Evolutionary conservation across 2,888 invertebrate species (phyloP), one percentile per base, ranked within the genome.

Genomic region (Polydrusus tereticollis): DNA sequence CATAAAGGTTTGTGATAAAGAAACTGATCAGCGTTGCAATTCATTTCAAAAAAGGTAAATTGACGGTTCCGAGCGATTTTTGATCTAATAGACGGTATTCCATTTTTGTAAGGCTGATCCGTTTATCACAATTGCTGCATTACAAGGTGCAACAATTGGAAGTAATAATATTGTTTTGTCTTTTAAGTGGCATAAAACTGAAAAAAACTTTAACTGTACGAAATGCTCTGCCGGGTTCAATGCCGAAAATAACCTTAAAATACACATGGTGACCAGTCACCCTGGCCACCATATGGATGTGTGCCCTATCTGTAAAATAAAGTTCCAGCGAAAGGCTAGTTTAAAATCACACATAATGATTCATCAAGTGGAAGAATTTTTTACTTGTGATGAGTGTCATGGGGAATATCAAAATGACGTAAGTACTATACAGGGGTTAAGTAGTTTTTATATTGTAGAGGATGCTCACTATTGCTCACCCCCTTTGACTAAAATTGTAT

Each of bases 351-450:
- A 86, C 80, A 77, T 85, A 66, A 77, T 83, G 68, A 52, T 83
- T 29, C 86, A 86, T 77, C 82, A 85, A 80, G 81, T 83, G 36
- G 85, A 85, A 45, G 85, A 86, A 75, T 77, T 81, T n/a, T 81
- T 82, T 75, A 75, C 77, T 21, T 86, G 85, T 76, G 79, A 80
- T 12, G 82, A 83, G 60, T 85, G 86, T 75, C 73, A 78, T 58
- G 81, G 80, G 8, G 84, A 84, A 75, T 85, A 83, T 77, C 82
- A 84, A 23, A 82, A 80, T 77, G 83, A 84, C 75, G 85, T 84
- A 78, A 69, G 76, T 73, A 33, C 5, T n/a, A 29, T 29, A 5
- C 4, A 29, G 7, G n/a, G n/a, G n/a, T n/a, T n/a, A n/a, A n/a
- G n/a, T n/a, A n/a, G n/a, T n/a, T n/a, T n/a, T n/a, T n/a, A n/a